Conservation (phyloP, 2,113 vertebrate species). For the Archocentrus centrarchus region DNA sequence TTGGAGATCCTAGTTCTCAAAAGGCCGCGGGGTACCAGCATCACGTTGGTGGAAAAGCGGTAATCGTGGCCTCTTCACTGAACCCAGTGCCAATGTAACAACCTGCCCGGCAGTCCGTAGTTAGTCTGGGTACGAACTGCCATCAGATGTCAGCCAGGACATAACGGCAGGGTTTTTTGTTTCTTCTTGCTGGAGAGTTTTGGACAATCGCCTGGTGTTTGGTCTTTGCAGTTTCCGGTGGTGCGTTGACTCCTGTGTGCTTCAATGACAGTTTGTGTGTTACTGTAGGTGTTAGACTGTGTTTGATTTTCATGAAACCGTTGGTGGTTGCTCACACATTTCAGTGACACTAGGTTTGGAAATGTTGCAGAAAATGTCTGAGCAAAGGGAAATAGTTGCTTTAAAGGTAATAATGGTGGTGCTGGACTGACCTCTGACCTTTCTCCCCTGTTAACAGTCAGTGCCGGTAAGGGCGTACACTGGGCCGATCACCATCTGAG, state of each 20-base stretch:
- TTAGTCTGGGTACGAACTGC: background rate
- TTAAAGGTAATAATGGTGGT: background rate
- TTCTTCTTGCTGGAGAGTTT: background rate
- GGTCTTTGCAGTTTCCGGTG: background rate
- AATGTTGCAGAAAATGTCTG: background rate
- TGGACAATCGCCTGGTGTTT: background rate
- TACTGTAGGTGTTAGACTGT: conserved; percentile 6
- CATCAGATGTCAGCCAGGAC: too few relatives aligned
- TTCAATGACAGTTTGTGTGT: background rate
- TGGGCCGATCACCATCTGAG: background rate
- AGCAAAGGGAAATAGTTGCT: background rate
- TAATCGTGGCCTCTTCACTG: background rate
- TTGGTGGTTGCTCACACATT: background rate
- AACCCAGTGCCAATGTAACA: background rate
- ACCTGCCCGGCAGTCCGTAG: background rate
- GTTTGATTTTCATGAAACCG: background rate
- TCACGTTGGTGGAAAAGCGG: background rate
- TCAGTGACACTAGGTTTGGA: background rate
- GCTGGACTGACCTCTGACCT: conserved; percentile 6
- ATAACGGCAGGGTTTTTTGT: background rate
- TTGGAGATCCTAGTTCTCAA: too few relatives aligned
- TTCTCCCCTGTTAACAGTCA: background rate
- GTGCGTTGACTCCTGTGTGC: background rate
- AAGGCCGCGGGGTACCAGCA: background rate
- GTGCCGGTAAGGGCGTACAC: background rate